A percentile compares a stretch with the other conserved stretches of the same genome.
Evolutionary conservation across 2,888 invertebrate genomes (phyloP).

Genomic region (Periphyllus acericola): DNA sequence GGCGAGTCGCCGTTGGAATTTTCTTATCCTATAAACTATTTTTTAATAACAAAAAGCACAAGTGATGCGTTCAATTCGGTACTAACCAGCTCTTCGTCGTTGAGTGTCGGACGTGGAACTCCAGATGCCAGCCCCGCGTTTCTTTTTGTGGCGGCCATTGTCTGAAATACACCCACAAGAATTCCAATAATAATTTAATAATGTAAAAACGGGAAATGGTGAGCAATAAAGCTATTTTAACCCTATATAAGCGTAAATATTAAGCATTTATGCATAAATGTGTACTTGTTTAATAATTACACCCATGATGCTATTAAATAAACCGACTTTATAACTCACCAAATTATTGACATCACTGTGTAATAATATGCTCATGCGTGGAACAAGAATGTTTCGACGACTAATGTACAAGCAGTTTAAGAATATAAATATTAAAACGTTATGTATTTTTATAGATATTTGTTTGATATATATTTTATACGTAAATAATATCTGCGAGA

Average conservation of each 20-base stretch:
- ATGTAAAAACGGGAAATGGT: background rate
- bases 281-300: conserved; percentile 18
- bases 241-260: conserved; percentile 30
- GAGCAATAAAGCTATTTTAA: conserved; percentile 36
- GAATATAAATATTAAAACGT: background rate
- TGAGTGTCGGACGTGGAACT: conserved; percentile 94
- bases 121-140: conserved; percentile 97
- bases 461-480: background rate
- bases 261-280: conserved; percentile 30
- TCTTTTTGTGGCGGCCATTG: conserved; percentile 98
- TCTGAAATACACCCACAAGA: conserved; percentile 72
- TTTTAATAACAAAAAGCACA: conserved; percentile 44
- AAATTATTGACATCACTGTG: conserved; percentile 28
- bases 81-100: conserved; percentile 98
- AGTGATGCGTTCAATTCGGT: conserved; percentile 6
- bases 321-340: conserved; percentile 46
- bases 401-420: background rate
- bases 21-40: conserved; percentile 25
- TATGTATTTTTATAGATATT: background rate
- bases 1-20: background rate
- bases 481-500: background rate
- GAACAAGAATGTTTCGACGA: conserved; percentile 37
- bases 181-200: conserved; percentile 54
- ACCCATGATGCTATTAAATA: conserved; percentile 25
- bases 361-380: background rate